Conservation (phyloP, 2,113 vertebrate species). For the Clarias magur region DNA sequence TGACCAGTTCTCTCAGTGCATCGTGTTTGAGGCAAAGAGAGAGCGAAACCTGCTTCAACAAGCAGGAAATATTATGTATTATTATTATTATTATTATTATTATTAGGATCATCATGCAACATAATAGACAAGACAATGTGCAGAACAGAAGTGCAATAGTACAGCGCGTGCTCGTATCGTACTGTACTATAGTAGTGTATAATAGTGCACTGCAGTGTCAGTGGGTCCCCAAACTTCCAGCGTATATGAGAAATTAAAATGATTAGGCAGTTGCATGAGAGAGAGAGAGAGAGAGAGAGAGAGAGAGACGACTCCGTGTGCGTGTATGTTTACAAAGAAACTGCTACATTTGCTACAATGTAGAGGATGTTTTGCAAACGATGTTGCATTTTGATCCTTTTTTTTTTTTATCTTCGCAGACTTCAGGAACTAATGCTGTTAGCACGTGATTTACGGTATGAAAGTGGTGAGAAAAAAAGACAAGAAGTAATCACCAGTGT, state of each 20-base stretch:
- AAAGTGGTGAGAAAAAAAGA: neutral
- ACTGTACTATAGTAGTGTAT: neutral
- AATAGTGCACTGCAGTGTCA: neutral
- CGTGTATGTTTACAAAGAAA: too few species aligned
- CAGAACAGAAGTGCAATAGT: neutral
- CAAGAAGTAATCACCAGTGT: conserved; percentile 74
- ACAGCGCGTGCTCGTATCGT: neutral
- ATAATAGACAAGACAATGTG: neutral
- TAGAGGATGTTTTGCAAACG: too few species aligned
- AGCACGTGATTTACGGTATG: neutral
- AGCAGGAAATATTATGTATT: too few species aligned
- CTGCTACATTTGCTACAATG: too few species aligned
- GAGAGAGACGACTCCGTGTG: too few species aligned
- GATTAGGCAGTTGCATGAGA: too few species aligned
- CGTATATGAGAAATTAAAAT: too few species aligned
- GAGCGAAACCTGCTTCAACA: neutral
- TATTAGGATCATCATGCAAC: neutral
- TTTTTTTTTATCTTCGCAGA: too few species aligned
- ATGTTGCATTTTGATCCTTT: too few species aligned
- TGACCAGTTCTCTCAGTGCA: neutral
- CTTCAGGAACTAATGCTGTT: neutral
- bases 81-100: neutral
- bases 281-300: too few species aligned
- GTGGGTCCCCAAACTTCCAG: too few species aligned
- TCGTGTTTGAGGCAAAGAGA: neutral